Evolutionary conservation across 35 echinoderm and acorn worm species (phyloP).

Genomic region (Strongylocentrotus purpuratus): DNA sequence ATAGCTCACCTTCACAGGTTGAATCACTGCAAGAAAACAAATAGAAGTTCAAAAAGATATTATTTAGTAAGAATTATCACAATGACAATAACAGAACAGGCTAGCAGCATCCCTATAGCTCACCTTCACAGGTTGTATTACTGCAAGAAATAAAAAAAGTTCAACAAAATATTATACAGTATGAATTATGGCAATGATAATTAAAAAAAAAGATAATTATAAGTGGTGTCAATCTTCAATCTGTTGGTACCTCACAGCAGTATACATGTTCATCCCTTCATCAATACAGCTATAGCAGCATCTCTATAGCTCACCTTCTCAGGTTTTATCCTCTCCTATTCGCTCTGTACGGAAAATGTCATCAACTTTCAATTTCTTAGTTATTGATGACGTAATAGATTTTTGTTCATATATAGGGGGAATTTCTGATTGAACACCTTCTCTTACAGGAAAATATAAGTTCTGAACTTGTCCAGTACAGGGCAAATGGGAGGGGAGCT

Average conservation of each 20-base stretch:
- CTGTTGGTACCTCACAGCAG: slow-evolving; percentile 66
- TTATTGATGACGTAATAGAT: no score
- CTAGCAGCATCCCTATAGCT: slow-evolving; percentile 81
- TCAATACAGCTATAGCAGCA: slow-evolving; percentile 72
- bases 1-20: slow-evolving; percentile 77
- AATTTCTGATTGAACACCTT: no score
- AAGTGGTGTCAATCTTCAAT: no score
- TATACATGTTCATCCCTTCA: slow-evolving; percentile 85
- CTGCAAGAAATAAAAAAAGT: background rate
- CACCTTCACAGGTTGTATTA: slow-evolving; percentile 74
- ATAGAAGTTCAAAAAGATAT: background rate
- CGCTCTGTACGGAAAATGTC: no score
- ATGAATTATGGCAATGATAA: no score
- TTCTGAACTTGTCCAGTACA: no score
- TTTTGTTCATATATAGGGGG: no score
- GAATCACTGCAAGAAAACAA: slow-evolving; percentile 31
- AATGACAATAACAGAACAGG: background rate
- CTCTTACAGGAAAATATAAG: no score
- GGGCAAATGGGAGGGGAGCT: no score
- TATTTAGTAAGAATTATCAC: no score
- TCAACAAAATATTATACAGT: background rate
- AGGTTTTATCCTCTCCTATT: slow-evolving; percentile 56
- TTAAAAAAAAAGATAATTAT: no score
- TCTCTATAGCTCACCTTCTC: slow-evolving; percentile 71
- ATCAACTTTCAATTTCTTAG: no score